Evolutionary conservation across 2,797 vertebrate genomes (phyloP), one percentile per base, ranked within the genome.

Genomic region (Tenualosa thibaudeaui): DNA sequence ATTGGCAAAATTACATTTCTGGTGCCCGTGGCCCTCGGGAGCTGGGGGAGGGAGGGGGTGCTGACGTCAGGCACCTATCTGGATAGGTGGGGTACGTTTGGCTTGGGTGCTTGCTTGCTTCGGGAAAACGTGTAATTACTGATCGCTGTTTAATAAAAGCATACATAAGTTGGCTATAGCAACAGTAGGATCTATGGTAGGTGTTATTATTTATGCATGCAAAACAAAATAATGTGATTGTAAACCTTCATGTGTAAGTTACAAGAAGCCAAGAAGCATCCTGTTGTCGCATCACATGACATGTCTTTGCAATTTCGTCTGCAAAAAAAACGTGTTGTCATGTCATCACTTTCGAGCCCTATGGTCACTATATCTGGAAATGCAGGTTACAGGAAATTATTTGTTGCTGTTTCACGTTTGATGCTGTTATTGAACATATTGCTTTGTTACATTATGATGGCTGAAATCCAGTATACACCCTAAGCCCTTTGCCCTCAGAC

Each of bases 1-100:
- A 78, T 78, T 78, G 71, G 46, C 71, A 43, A 78, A 78, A 78
- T 19, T 43, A 46, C 58, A 78, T 78, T 17, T 40, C 26, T 78
- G 37, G 37, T 75, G 71, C 37, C 37, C 7, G 37, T 46, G 71
- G 31, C 4, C 68, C 68, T 71, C 65, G 2, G 37, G 65, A 31
- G 31, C 46, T 46, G 7, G 46, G 46, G 46, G 46, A 7, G 37
- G 68, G 68, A 12, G 0, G 26, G 15, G 1, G 31, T 43, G 31
- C 68, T 78, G 71, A 78, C 71, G 71, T 46, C 71, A 78, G 40
- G 7, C 19, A 22, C 4, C 54, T 51, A 2, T 5, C 19, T 19
- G 54, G 7, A 78, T 22, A 78, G 68, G 68, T 75, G 68, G 68
- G 31, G 13, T 75, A 6, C 31, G 68, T 13, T 43, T 43, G 31